Base-by-base conservation (phyloP, 2,797 vertebrate genomes). In the Picus viridis region DNA sequence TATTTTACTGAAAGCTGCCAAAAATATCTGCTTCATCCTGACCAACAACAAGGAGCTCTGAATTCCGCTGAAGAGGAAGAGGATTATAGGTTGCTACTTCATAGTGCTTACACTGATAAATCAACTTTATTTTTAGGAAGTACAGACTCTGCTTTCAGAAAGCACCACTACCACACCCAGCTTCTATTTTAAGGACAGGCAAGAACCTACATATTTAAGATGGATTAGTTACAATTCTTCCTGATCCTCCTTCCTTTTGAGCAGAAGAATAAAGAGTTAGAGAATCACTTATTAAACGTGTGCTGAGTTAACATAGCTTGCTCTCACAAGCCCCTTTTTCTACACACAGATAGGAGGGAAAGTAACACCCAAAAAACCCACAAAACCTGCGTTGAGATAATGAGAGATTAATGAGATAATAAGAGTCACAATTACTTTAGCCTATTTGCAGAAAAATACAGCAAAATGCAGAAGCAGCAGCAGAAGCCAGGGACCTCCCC, bases 71-170 rank as follows among this genome's bases (percentile, higher is more conserved):
- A 10, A 85, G 64, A 90, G 59, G 51, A 24, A 68, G 70, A 88
- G 83, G 77, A 88, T 94, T 74, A 89, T 49, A 78, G 77, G 57
- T n/a, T 72, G 32, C 29, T 81, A 86, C 30, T 87, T 41, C 14
- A 18, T 17, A 80, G 45, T 32, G 41, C 49, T 74, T 85, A 77
- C n/a, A 68, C 10, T 84, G 69, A 86, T 57, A 88, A 82, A 86
- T 73, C 62, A 76, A 68, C 30, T 78, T 91, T 71, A 84, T 87
- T 93, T 94, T 91, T 87, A 93, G 90, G 58, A 94, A 86, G 59
- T 84, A 92, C 64, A 86, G 24, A 61, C 22, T 82, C 72, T 81
- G 12, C 78, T 92, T 91, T 88, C 70, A 88, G 74, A 84, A 95
- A 86, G n/a, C 63, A 90, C 27, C 64, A 83, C 45, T 22, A 78